Percentiles rank a stretch among this genome's conserved stretches.
phyloP scores from a whole-genome alignment of 2,888 invertebrate genomes.

The Euzophera pinguis region DNA sequence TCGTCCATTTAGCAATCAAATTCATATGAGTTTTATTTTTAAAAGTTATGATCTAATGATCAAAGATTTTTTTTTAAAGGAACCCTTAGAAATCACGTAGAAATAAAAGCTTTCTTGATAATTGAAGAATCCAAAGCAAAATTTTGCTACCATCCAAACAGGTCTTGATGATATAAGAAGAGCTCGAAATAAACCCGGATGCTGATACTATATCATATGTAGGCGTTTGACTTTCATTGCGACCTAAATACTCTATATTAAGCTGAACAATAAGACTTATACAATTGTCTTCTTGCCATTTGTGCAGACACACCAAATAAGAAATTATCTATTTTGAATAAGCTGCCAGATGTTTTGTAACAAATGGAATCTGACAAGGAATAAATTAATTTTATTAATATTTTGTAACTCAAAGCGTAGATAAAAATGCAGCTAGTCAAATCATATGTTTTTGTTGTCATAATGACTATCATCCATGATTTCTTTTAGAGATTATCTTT shows the following conservation, averaged over 20 bases:
- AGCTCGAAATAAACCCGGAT: constrained; percentile 5
- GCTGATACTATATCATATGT: constrained; percentile 2
- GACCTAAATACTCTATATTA: constrained; percentile 7
- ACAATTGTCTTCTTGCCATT: constrained; percentile 10
- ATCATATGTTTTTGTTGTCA: too few species aligned
- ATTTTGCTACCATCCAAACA: background rate
- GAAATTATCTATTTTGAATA: constrained; percentile 2
- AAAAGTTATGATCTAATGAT: too few species aligned
- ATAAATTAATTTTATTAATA: background rate
- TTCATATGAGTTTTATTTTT: too few species aligned
- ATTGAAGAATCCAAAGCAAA: too few species aligned
- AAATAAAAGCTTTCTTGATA: too few species aligned
- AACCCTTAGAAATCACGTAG: too few species aligned
- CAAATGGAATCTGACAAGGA: background rate
- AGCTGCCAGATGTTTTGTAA: constrained; percentile 3
- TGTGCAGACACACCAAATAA: constrained; percentile 4
- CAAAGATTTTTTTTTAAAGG: too few species aligned
- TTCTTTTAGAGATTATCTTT: too few species aligned
- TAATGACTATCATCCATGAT: too few species aligned
- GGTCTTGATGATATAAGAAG: constrained; percentile 1
- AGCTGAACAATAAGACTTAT: constrained; percentile 9
- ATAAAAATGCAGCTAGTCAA: too few species aligned
- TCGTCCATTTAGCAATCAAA: too few species aligned
- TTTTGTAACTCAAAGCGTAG: too few species aligned
- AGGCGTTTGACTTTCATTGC: constrained; percentile 6